Conservation (phyloP, 2,113 vertebrate genomes). For the Pelvicachromis taeniatus region DNA sequence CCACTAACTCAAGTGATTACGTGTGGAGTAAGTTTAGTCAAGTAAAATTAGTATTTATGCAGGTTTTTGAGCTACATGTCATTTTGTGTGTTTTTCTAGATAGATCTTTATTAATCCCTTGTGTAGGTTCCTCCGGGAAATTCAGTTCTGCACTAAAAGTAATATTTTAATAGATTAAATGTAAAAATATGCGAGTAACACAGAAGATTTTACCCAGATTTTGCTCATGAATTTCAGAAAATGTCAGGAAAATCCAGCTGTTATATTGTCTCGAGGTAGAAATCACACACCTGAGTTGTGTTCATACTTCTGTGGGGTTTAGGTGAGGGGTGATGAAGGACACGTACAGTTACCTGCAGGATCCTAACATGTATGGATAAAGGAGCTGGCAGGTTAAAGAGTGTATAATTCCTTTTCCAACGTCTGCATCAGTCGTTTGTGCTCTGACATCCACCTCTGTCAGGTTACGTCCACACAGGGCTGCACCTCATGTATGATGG, state of each 20-base stretch:
- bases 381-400: rapidly evolving
- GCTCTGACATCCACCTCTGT: no score
- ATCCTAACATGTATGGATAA: neutral
- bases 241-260: rapidly evolving
- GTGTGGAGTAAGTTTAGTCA: rapidly evolving
- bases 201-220: rapidly evolving
- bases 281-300: neutral
- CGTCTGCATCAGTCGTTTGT: neutral
- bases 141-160: neutral
- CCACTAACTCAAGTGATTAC: neutral
- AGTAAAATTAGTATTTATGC: neutral
- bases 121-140: no score
- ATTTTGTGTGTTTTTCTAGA: neutral
- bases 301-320: neutral
- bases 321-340: neutral
- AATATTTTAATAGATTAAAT: rapidly evolving
- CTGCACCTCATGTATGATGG: no score
- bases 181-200: neutral
- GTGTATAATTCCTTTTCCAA: rapidly evolving
- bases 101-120: no score
- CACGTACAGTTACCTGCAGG: neutral
- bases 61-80: neutral
- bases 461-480: no score
- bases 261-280: rapidly evolving
- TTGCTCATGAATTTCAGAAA: rapidly evolving